Evolutionary conservation across 2,113 vertebrate genomes (phyloP).

Genomic region (Centropus unirufus): DNA sequence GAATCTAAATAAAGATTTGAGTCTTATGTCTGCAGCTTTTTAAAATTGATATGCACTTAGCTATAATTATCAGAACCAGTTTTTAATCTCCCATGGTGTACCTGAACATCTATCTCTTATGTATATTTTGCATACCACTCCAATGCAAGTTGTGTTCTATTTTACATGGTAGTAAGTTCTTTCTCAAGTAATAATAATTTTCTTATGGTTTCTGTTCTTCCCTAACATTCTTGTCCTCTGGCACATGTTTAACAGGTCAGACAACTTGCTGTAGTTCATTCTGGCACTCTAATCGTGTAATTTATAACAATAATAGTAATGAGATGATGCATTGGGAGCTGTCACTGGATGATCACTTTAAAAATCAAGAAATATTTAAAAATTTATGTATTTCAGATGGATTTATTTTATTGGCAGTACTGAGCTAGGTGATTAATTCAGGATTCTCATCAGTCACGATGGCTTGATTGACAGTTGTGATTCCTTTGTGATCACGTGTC

Average conservation of each 20-base stretch:
- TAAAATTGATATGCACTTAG: not conserved
- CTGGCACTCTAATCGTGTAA: not conserved
- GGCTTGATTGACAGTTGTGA: not conserved
- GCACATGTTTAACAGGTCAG: not conserved
- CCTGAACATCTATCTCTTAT: not conserved
- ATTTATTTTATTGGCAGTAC: not conserved
- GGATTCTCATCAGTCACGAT: accelerated
- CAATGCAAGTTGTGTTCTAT: not conserved
- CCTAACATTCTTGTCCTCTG: not conserved
- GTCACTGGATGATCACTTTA: not conserved
- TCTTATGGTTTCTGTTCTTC: not conserved
- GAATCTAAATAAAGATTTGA: not conserved
- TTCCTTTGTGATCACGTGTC: not conserved
- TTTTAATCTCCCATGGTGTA: not conserved
- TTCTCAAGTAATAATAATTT: not conserved
- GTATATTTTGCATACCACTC: not conserved
- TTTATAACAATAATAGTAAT: not conserved
- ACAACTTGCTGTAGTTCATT: not conserved
- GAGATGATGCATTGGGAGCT: not conserved
- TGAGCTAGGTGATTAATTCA: not conserved
- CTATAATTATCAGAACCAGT: not conserved
- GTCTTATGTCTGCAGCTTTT: not conserved
- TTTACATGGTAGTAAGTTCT: not conserved
- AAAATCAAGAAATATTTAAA: not conserved
- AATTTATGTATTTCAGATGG: not conserved